Evolutionary conservation across 2,113 vertebrate species (phyloP).

Genomic region (Vidua chalybeata): DNA sequence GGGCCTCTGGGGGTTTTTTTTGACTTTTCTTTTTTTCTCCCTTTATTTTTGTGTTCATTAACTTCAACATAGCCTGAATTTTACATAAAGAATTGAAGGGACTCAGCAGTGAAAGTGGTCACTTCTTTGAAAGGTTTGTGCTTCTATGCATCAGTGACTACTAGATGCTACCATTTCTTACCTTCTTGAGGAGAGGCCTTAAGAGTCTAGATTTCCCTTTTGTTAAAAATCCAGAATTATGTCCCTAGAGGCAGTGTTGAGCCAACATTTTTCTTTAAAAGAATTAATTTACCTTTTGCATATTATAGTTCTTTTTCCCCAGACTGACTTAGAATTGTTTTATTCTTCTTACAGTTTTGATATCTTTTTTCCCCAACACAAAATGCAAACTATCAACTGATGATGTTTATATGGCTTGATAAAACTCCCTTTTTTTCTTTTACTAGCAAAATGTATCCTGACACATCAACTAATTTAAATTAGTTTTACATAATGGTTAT

Average conservation of each 20-base stretch:
- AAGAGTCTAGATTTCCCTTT: not conserved
- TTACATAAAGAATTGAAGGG: not conserved
- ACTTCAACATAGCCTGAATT: not conserved
- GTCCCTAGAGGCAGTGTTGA: not conserved
- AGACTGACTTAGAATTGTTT: not conserved
- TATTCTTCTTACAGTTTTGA: not conserved
- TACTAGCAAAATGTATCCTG: not conserved
- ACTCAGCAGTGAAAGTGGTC: not conserved
- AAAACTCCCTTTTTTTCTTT: not conserved
- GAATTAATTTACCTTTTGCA: not conserved
- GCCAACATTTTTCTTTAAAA: not conserved
- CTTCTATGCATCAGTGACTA: not conserved
- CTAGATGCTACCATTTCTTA: not conserved
- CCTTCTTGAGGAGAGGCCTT: not conserved
- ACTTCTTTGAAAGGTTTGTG: not conserved
- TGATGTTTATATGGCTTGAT: not conserved
- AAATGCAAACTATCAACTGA: not conserved
- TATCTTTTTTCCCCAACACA: not conserved
- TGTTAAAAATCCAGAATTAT: not conserved
- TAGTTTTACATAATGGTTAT: not conserved
- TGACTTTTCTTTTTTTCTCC: too few species aligned
- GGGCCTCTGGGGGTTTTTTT: not conserved
- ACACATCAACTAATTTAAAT: not conserved
- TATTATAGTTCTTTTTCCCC: not conserved
- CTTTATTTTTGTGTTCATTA: not conserved